Evolutionary conservation across 1,140 invertebrate species (phyloP).

Genomic region (Euglossa dilemma): DNA sequence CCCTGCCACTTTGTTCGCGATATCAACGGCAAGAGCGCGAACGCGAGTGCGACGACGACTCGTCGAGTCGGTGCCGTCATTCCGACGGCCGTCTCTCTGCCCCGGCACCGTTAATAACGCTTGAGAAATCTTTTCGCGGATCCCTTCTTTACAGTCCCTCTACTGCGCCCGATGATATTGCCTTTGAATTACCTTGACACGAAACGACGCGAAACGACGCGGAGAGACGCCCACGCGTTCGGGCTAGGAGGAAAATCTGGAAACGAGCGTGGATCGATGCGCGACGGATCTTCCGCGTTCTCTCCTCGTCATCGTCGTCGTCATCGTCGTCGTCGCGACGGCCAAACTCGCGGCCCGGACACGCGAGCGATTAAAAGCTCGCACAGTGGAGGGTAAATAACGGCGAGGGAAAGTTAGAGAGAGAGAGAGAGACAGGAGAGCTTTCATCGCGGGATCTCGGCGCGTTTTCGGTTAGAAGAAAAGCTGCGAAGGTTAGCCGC

Average conservation of each 20-base stretch:
- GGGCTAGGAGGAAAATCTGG: too few relatives aligned
- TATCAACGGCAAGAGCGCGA: neutral
- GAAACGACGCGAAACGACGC: too few relatives aligned
- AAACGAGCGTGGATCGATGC: too few relatives aligned
- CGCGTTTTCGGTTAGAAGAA: neutral
- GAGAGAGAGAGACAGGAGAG: neutral
- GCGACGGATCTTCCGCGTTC: too few relatives aligned
- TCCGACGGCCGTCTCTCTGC: neutral
- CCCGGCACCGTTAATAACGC: neutral
- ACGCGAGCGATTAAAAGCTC: too few relatives aligned
- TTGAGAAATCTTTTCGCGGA: neutral
- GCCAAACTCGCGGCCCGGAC: too few relatives aligned
- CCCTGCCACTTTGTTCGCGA: conserved; percentile 62
- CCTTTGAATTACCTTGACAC: neutral
- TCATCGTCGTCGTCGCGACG: too few relatives aligned
- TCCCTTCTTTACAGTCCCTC: neutral
- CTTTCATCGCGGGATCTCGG: conserved; percentile 1
- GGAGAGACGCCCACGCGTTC: too few relatives aligned
- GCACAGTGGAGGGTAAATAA: too few relatives aligned
- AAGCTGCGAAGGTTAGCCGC: neutral
- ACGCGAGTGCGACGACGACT: neutral
- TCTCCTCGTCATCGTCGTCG: too few relatives aligned
- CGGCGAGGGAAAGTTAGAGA: too few relatives aligned
- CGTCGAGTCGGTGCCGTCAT: neutral
- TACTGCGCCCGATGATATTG: neutral